Conservation (phyloP, 2,888 invertebrate genomes). For the Hirtodrosophila histrioides region DNA sequence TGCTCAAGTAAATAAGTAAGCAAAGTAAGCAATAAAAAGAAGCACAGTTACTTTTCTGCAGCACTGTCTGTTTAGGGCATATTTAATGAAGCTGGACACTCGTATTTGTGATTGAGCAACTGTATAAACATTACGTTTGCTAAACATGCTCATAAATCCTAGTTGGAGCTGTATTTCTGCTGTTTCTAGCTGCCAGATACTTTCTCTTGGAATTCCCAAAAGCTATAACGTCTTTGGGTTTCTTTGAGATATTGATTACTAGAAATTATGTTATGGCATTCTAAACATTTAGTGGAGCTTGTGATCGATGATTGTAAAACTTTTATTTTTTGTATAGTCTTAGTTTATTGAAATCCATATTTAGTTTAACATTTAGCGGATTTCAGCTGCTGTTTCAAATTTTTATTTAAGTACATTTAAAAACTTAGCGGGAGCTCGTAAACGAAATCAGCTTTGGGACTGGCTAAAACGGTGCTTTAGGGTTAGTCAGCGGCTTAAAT, state of each 20-base stretch:
- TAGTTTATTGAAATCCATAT: too few species aligned
- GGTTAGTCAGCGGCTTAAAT: conserved; percentile 54
- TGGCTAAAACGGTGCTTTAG: conserved; percentile 6
- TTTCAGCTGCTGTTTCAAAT: too few species aligned
- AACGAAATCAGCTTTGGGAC: background rate
- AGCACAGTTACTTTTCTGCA: conserved; percentile 46
- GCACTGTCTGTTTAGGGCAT: conserved; percentile 21
- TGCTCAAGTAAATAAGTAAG: conserved; percentile 47
- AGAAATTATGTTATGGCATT: background rate
- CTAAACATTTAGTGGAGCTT: too few species aligned
- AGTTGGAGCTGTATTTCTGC: conserved; percentile 4
- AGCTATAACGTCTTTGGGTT: background rate
- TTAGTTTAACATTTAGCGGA: too few species aligned
- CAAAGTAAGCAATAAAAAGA: conserved; percentile 54
- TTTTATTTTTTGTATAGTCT: too few species aligned
- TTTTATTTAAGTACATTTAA: background rate
- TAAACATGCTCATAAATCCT: background rate
- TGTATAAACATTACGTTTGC: conserved; percentile 8
- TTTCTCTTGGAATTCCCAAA: conserved; percentile 30
- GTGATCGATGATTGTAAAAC: too few species aligned
- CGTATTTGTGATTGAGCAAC: too few species aligned
- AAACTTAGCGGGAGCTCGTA: background rate
- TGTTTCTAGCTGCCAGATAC: conserved; percentile 9
- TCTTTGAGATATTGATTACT: conserved; percentile 1
- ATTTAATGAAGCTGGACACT: conserved; percentile 25